Percentiles rank a stretch among this genome's conserved stretches.
Conservation (phyloP, 2,888 invertebrate genomes). For the Apodemia duryi region DNA sequence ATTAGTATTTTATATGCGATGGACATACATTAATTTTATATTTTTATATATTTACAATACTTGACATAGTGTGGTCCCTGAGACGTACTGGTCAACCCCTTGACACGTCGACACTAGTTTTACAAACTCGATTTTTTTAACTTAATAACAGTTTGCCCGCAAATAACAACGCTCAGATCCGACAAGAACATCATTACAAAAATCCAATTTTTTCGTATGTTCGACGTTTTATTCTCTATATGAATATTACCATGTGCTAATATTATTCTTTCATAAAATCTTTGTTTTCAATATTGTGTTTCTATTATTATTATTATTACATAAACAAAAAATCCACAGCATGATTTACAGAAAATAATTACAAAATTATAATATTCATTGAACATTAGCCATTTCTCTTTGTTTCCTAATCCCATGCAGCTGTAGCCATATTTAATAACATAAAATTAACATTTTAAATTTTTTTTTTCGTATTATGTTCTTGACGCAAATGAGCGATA, state of each 20-base stretch:
- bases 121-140: neutral
- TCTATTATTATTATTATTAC: no score
- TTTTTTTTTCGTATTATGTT: neutral
- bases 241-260: no score
- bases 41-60: slow-evolving; percentile 59
- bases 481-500: neutral
- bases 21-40: slow-evolving; percentile 49
- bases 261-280: no score
- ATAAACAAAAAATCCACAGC: no score
- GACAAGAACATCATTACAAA: neutral
- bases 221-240: neutral
- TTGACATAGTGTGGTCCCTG: slow-evolving; percentile 42
- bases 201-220: no score
- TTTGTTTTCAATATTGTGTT: no score
- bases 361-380: no score
- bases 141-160: neutral
- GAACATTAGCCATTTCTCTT: no score
- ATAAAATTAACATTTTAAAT: no score
- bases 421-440: no score
- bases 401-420: no score
- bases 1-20: slow-evolving; percentile 38
- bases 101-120: neutral
- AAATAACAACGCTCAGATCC: neutral
- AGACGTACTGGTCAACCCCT: slow-evolving; percentile 23
- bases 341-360: no score